These are phyloP conservation scores for Lasioglossum pauxillum DNA, from an alignment of 2,888 invertebrate species.

Conservation along the genomic window DNA sequence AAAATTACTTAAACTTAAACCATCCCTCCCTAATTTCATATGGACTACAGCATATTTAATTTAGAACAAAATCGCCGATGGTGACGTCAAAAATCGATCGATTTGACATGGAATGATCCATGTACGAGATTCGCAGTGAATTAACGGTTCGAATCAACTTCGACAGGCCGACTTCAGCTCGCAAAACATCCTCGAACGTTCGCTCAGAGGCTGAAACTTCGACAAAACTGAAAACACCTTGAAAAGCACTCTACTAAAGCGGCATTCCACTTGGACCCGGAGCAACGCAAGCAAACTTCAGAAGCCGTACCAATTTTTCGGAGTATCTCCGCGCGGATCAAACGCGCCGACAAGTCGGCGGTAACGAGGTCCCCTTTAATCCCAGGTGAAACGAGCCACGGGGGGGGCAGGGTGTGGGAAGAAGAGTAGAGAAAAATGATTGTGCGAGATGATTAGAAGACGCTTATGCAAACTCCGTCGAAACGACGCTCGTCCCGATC, in stretches of 20 bases:
- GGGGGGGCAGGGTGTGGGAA: not conserved
- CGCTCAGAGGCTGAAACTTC: not conserved
- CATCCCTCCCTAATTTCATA: too few species aligned
- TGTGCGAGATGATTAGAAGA: conserved; percentile 11
- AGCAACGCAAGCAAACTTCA: not conserved
- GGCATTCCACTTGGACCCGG: not conserved
- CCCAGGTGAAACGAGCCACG: not conserved
- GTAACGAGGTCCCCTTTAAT: not conserved
- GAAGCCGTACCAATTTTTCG: not conserved
- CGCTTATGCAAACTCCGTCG: conserved; percentile 21
- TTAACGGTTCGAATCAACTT: not conserved
- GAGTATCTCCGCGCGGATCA: not conserved
- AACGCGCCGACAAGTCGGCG: not conserved
- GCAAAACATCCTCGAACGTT: not conserved
- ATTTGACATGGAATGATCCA: too few species aligned
- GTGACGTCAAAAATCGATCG: too few species aligned
- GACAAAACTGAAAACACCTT: not conserved
- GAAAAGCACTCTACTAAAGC: not conserved
- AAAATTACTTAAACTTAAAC: too few species aligned
- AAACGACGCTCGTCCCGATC: conserved; percentile 35
- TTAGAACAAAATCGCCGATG: too few species aligned
- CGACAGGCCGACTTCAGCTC: not conserved
- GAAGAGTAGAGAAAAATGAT: conserved; percentile 20
- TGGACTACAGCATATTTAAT: too few species aligned
- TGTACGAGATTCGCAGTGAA: not conserved